Percentiles rank a stretch among this genome's conserved stretches.
Conservation (phyloP, 2,113 vertebrate genomes). For the Thunnus thynnus region DNA sequence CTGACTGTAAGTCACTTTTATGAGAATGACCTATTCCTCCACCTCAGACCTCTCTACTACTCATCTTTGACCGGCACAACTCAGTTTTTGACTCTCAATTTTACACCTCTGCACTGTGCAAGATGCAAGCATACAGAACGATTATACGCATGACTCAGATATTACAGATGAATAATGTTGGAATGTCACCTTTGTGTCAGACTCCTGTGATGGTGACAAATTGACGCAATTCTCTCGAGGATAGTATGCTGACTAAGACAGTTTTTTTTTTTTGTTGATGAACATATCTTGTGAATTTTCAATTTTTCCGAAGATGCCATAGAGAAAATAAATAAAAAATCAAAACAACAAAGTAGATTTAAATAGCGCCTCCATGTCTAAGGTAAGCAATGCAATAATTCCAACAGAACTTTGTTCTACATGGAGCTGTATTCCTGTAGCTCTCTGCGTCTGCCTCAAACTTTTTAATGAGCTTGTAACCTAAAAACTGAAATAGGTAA, state of each 20-base stretch:
- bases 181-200: background rate
- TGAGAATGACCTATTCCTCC: slow-evolving; percentile 38
- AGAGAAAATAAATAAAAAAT: background rate
- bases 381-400: no score
- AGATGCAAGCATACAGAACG: slow-evolving; percentile 11
- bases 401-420: no score
- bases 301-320: background rate
- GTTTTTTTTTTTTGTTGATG: background rate
- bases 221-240: background rate
- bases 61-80: background rate
- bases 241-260: background rate
- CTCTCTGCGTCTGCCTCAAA: no score
- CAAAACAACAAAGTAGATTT: background rate
- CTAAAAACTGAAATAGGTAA: no score
- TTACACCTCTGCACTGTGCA: slow-evolving; percentile 13
- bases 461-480: no score
- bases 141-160: slow-evolving; percentile 12
- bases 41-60: slow-evolving; percentile 5
- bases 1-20: slow-evolving; percentile 48
- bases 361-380: no score
- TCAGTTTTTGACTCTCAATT: slow-evolving; percentile 15
- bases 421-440: background rate
- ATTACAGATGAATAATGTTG: slow-evolving; percentile 10
- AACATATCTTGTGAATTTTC: no score
- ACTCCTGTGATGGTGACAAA: background rate